Base-by-base conservation (phyloP, 2,888 invertebrate genomes). In the Lasioglossum vierecki region DNA sequence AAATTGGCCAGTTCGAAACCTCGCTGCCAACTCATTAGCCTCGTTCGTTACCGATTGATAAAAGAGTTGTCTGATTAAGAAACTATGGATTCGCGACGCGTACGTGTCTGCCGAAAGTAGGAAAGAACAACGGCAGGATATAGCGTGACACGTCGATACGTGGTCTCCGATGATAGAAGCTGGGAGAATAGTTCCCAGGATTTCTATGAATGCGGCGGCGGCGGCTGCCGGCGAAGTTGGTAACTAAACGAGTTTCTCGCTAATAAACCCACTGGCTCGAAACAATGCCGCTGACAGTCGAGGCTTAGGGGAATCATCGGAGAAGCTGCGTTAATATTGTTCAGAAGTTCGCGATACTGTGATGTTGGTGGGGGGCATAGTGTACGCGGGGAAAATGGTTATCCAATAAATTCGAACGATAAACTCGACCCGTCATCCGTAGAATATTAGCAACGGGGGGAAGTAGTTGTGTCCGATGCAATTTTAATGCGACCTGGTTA, bases 161-260 rank as follows among this genome's bases (percentile, higher is more conserved):
- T 6, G 35, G 66, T 35, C 35, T 8, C 35, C 18, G 3, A 35
- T 35, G 35, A 35, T 18, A 74, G 60, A 74, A 22, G 78, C 81
- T 82, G 80, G 81, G 15, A 76, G 77, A 79, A 79, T 80, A 84
- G 85, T 80, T 88, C 86, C 88, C 74, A 46, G 76, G 90, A 86
- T 85, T 86, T 88, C 83, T 87, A 87, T 88, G 83, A 79, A 77
- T 77, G 88, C 83, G 88, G 15, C 15, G 46, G 4, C 5, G 46
- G 4, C 5, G 46, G 90, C 83, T 83, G 80, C 81, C 66, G 84
- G 44, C 82, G 53, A 89, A 90, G 91, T 90, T 91, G 82, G 80
- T 86, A 91, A 90, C 91, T 88, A 87, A 91, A 90, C 89, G 88
- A 91, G 89, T 91, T 91, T 88, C 88, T 86, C 89, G 82, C 91